These are phyloP conservation scores for Scleropages formosus DNA, from an alignment of 2,797 vertebrate species.

Conservation along the genomic window DNA sequence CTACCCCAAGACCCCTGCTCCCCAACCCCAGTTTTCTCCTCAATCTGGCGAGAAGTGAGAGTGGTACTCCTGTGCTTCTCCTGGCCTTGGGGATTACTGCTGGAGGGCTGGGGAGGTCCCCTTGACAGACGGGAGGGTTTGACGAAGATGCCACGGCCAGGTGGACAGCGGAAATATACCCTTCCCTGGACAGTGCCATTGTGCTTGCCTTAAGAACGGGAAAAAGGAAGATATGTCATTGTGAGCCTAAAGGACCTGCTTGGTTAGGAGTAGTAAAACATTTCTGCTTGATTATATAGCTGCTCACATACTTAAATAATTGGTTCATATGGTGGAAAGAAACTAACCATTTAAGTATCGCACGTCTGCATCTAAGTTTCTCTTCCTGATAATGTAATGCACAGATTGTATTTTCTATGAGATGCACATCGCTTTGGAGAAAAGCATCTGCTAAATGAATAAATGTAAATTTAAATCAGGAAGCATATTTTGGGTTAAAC, in stretches of 20 bases:
- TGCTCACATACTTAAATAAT: no score
- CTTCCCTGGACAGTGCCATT: slow-evolving; percentile 80
- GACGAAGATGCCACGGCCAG: slow-evolving; percentile 76
- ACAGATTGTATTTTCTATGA: no score
- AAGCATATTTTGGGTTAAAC: no score
- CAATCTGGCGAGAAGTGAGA: slow-evolving; percentile 36
- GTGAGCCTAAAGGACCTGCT: no score
- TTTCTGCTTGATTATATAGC: not conserved
- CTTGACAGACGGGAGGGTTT: slow-evolving; percentile 75
- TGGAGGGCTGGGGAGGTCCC: slow-evolving; percentile 58
- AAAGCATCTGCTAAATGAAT: no score
- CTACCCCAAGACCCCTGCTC: slow-evolving; percentile 47
- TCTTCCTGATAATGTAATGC: no score
- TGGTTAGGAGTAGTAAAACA: slow-evolving; percentile 37
- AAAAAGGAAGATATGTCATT: not conserved
- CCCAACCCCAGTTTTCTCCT: slow-evolving; percentile 51
- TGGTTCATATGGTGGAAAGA: no score
- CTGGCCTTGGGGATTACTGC: slow-evolving; percentile 45
- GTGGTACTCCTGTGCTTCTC: slow-evolving; percentile 51
- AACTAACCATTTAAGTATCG: no score
- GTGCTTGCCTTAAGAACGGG: slow-evolving; percentile 70
- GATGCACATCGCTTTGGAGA: no score
- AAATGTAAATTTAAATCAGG: no score
- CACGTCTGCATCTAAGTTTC: no score
- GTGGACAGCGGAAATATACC: slow-evolving; percentile 79